Conservation (phyloP, 2,888 invertebrate genomes). For the Andrena flavipes region DNA sequence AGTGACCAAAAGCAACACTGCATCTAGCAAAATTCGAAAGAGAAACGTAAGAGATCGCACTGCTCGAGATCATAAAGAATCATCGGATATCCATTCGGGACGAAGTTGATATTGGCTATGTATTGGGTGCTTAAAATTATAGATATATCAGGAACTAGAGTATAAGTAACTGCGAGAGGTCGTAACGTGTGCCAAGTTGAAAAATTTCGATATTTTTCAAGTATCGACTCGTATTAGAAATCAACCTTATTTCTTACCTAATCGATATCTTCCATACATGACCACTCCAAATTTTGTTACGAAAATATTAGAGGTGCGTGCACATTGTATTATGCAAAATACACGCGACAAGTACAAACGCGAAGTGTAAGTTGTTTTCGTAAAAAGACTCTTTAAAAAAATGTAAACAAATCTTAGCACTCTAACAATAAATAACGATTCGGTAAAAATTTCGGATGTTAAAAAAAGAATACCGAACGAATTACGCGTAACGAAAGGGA, state of each 20-base stretch:
- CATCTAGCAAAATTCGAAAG: background rate
- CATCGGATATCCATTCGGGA: background rate
- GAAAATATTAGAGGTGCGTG: background rate
- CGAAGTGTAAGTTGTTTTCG: background rate
- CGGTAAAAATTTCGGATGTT: background rate
- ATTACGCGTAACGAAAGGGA: background rate
- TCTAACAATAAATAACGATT: background rate
- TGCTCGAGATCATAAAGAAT: slow-evolving; percentile 50
- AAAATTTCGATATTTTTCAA: background rate
- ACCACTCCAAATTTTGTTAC: background rate
- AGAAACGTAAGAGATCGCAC: slow-evolving; percentile 19
- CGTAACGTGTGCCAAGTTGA: background rate
- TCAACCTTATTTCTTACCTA: background rate
- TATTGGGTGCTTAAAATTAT: background rate
- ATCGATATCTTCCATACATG: background rate
- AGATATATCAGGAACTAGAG: background rate
- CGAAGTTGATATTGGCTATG: background rate
- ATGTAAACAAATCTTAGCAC: background rate
- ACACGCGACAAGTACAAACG: background rate
- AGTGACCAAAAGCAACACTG: background rate
- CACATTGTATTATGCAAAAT: too few species aligned
- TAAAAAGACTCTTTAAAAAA: background rate
- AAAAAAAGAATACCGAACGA: background rate
- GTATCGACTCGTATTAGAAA: background rate
- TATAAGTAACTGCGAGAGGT: background rate